These are phyloP conservation scores for Phoeniculus purpureus DNA, from an alignment of 2,797 vertebrate genomes.

Conservation along the genomic window DNA sequence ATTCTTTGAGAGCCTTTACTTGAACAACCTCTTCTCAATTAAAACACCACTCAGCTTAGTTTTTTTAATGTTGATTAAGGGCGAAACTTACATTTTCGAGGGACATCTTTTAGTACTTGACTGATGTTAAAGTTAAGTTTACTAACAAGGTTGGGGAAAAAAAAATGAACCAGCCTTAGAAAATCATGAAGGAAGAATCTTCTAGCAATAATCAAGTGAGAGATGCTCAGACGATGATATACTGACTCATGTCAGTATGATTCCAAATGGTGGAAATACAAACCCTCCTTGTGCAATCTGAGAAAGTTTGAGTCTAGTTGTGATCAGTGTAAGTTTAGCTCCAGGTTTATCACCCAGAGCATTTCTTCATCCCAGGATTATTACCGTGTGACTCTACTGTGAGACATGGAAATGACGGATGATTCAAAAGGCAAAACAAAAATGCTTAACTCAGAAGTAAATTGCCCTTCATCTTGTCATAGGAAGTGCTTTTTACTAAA, in stretches of 20 bases:
- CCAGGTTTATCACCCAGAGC: background rate
- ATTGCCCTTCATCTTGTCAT: background rate
- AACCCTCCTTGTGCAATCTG: background rate
- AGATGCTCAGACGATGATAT: background rate
- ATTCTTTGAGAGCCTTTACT: background rate
- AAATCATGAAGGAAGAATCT: background rate
- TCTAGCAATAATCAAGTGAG: background rate
- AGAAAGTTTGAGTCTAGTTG: background rate
- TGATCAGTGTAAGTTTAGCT: background rate
- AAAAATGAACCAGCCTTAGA: background rate
- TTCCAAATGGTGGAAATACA: background rate
- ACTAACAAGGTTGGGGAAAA: background rate
- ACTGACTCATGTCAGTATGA: background rate
- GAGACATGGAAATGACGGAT: background rate
- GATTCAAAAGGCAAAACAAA: background rate
- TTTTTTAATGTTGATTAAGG: background rate
- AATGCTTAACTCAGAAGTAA: background rate
- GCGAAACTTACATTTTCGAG: background rate
- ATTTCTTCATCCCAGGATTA: background rate
- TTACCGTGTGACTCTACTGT: background rate
- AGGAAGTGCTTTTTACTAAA: slow-evolving; percentile 36
- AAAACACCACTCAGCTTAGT: background rate
- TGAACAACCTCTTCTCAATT: background rate
- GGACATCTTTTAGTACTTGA: background rate
- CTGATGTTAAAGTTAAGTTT: background rate